Percentiles rank a stretch among this genome's conserved stretches.
Evolutionary conservation across 2,113 vertebrate genomes (phyloP).

Genomic region (Ardeotis arabs): DNA sequence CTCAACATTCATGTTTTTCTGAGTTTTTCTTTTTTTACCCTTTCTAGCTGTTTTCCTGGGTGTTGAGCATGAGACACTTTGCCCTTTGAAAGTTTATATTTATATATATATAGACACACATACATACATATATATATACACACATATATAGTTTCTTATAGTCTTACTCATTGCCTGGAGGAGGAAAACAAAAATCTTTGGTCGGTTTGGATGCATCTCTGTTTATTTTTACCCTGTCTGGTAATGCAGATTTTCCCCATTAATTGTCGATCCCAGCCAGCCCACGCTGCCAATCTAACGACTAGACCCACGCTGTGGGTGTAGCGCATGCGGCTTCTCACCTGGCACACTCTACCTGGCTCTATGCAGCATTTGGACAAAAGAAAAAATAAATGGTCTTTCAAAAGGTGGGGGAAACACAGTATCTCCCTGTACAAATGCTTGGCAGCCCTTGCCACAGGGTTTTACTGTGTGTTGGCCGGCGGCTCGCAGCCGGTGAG

Average conservation of each 20-base stretch:
- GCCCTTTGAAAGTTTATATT: neutral
- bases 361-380: neutral
- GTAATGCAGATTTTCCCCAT: neutral
- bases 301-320: neutral
- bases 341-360: neutral
- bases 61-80: neutral
- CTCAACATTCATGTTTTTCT: neutral
- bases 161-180: slow-evolving; percentile 1
- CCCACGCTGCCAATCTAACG: neutral
- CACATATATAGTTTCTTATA: neutral
- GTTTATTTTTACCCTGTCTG: slow-evolving; percentile 51
- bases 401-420: neutral
- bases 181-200: neutral
- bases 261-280: neutral
- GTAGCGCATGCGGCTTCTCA: neutral
- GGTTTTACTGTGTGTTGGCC: rapidly evolving
- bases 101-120: neutral
- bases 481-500: rapidly evolving
- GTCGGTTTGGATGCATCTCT: neutral
- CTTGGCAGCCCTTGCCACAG: rapidly evolving
- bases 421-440: neutral
- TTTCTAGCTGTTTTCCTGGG: neutral
- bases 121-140: neutral
- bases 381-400: neutral
- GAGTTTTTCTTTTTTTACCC: neutral